Evolutionary conservation across 2,888 invertebrate genomes (phyloP).

Genomic region (Mallateleia sp.): DNA sequence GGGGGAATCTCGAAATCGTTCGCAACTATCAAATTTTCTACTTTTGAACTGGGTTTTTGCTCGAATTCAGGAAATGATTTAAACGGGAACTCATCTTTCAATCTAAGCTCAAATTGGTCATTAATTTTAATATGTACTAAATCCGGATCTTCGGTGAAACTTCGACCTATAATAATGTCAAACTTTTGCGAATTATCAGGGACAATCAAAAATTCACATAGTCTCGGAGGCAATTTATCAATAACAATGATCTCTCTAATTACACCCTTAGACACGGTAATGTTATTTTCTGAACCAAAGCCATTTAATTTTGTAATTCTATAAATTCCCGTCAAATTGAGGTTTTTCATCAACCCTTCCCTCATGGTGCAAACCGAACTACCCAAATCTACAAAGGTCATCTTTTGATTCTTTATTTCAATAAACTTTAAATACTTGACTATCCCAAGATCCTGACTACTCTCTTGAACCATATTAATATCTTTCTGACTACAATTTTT

Average conservation of each 20-base stretch:
- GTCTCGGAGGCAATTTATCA: not conserved
- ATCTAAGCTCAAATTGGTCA: not conserved
- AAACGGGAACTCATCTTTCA: not conserved
- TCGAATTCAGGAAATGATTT: not conserved
- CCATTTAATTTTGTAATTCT: not conserved
- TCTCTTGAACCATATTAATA: not conserved
- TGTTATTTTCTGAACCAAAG: not conserved
- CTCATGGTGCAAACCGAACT: too few species aligned
- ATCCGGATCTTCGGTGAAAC: not conserved
- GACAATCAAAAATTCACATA: not conserved
- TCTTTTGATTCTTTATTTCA: not conserved
- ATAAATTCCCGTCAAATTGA: not conserved
- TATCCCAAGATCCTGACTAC: not conserved
- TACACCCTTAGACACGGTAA: not conserved
- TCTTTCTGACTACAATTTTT: slow-evolving; percentile 7
- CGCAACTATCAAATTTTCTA: not conserved
- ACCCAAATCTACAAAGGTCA: too few species aligned
- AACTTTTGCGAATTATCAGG: not conserved
- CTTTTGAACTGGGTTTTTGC: not conserved
- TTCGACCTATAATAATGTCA: not conserved
- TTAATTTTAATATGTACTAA: not conserved
- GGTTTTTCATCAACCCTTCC: not conserved
- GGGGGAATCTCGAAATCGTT: not conserved
- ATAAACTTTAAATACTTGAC: slow-evolving; percentile 13
- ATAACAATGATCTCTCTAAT: not conserved